phyloP scores from a whole-genome alignment of 2,888 invertebrate genomes.

The Hydrotaea diabolus region DNA sequence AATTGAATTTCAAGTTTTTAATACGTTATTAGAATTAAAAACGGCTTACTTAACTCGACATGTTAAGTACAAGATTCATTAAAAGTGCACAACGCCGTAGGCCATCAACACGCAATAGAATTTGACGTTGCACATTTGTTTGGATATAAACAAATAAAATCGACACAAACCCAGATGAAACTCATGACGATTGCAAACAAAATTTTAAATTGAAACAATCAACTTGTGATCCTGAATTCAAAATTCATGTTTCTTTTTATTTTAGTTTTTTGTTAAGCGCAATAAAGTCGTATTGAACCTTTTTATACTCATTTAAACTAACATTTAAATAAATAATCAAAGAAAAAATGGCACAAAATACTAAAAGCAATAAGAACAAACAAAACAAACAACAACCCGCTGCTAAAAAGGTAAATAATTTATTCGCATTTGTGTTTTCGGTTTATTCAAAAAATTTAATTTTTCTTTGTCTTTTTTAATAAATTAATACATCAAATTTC shows the following conservation, averaged over 20 bases:
- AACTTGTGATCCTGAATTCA: slow-evolving; percentile 5
- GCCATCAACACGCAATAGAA: not conserved
- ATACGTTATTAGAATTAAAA: slow-evolving; percentile 4
- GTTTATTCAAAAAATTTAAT: not conserved
- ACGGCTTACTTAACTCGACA: not conserved
- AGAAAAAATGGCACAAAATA: slow-evolving; percentile 79
- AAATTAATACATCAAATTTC: not conserved
- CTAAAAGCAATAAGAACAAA: slow-evolving; percentile 80
- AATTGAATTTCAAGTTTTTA: not conserved
- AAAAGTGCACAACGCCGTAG: not conserved
- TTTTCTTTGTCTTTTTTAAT: not conserved
- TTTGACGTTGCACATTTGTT: slow-evolving; percentile 46
- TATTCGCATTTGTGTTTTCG: not conserved
- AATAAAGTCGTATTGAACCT: slow-evolving; percentile 56
- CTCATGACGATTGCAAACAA: slow-evolving; percentile 25
- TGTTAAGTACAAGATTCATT: not conserved
- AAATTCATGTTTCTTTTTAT: not conserved
- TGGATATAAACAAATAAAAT: not conserved
- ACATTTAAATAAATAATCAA: slow-evolving; percentile 60
- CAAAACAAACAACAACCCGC: slow-evolving; percentile 76
- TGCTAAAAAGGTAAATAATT: slow-evolving; percentile 78
- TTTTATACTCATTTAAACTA: slow-evolving; percentile 71
- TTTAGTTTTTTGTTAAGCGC: slow-evolving; percentile 55
- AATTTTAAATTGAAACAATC: slow-evolving; percentile 14
- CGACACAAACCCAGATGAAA: slow-evolving; percentile 27